Conservation (phyloP, 2,113 vertebrate genomes). For the Hydropotes inermis region DNA sequence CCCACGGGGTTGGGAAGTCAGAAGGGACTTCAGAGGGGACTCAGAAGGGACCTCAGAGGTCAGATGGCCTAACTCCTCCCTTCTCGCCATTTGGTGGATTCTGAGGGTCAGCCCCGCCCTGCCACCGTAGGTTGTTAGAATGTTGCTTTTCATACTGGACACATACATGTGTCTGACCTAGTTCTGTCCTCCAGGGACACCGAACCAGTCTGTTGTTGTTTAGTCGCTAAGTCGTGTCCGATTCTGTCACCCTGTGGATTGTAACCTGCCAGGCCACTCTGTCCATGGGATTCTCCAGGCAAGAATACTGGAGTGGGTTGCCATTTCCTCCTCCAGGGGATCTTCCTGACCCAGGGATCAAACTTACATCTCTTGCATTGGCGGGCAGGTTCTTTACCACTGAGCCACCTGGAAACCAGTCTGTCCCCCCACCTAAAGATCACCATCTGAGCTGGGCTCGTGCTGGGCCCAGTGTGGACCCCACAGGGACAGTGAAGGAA, state of each 20-base stretch:
- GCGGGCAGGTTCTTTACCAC: neutral
- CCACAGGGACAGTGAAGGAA: neutral
- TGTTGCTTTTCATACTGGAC: neutral
- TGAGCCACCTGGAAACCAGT: neutral
- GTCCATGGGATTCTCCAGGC: neutral
- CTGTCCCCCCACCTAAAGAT: neutral
- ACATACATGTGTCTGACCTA: neutral
- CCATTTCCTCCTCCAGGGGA: neutral
- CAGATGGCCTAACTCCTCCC: neutral
- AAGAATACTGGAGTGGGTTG: neutral
- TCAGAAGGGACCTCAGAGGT: slow-evolving; percentile 3
- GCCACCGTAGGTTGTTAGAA: neutral
- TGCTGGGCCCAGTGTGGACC: neutral
- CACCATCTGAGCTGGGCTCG: neutral
- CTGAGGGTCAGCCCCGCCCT: neutral
- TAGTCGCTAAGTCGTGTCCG: neutral
- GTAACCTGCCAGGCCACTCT: neutral
- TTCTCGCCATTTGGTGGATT: neutral
- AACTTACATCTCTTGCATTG: neutral
- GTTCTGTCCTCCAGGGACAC: neutral
- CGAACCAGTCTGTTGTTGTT: neutral
- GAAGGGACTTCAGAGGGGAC: neutral
- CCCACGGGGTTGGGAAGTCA: neutral
- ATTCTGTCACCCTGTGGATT: neutral
- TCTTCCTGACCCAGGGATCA: neutral